These are phyloP conservation scores for Rhynchonycteris naso DNA, from an alignment of 2,797 vertebrate species.

Conservation along the genomic window DNA sequence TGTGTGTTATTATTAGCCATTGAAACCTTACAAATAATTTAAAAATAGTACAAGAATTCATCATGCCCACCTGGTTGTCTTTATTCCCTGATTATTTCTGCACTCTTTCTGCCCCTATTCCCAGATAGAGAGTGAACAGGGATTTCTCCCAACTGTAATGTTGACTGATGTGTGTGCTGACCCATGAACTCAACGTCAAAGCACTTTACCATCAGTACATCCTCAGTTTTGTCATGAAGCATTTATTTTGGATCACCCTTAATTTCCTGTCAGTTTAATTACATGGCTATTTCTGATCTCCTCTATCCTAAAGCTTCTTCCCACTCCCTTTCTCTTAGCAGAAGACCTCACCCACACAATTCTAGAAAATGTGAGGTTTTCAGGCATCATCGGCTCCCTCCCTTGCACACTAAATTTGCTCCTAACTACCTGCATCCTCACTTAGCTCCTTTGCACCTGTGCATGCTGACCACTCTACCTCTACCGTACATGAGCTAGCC, in stretches of 20 bases:
- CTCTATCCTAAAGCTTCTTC: background rate
- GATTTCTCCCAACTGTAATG: too few relatives aligned
- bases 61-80: background rate
- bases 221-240: background rate
- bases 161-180: background rate
- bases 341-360: background rate
- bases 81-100: background rate
- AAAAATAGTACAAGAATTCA: background rate
- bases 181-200: background rate
- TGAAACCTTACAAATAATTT: background rate
- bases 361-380: background rate
- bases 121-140: background rate
- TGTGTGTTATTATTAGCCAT: background rate
- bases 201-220: background rate
- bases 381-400: background rate
- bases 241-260: conserved; percentile 14
- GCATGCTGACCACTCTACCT: background rate
- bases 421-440: background rate
- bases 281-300: conserved; percentile 15
- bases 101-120: background rate
- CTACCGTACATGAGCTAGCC: background rate
- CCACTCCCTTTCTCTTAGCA: background rate
- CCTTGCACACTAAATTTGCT: background rate
- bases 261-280: conserved; percentile 10
- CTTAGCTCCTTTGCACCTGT: background rate